These are phyloP conservation scores for Pogoniulus pusillus DNA, from an alignment of 2,797 vertebrate species.

Conservation along the genomic window DNA sequence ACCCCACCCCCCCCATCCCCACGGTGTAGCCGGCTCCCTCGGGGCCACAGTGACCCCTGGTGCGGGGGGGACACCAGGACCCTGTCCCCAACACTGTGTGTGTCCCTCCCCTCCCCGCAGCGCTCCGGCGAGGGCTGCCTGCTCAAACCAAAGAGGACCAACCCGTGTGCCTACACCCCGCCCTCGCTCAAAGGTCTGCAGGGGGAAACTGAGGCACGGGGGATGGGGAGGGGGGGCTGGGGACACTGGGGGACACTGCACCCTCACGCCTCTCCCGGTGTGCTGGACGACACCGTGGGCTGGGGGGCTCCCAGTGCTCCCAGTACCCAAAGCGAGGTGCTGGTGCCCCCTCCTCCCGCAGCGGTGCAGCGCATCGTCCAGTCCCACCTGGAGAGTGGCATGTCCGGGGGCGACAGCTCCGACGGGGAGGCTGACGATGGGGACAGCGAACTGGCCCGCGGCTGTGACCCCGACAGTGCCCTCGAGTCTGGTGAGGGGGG, in stretches of 20 bases:
- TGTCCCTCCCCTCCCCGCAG: slow-evolving; percentile 65
- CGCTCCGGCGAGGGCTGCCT: slow-evolving; percentile 92
- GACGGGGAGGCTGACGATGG: slow-evolving; percentile 69
- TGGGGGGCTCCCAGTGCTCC: background rate
- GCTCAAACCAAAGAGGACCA: slow-evolving; percentile 91
- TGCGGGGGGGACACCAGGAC: rapidly evolving
- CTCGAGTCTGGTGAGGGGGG: slow-evolving; percentile 37
- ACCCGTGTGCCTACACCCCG: slow-evolving; percentile 90
- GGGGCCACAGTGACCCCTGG: background rate
- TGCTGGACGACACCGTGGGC: rapidly evolving
- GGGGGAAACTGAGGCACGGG: background rate
- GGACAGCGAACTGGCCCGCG: background rate
- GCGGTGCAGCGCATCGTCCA: slow-evolving; percentile 96
- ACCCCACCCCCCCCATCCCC: background rate
- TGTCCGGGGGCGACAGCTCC: slow-evolving; percentile 78
- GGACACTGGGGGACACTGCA: background rate
- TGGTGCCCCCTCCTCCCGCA: slow-evolving; percentile 14
- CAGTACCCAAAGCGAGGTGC: background rate
- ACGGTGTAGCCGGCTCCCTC: background rate
- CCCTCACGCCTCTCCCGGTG: background rate
- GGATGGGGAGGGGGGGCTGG: background rate
- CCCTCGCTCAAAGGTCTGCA: slow-evolving; percentile 90
- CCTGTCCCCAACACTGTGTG: rapidly evolving
- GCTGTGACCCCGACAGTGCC: slow-evolving; percentile 26
- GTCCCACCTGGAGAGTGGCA: slow-evolving; percentile 89